Conservation (phyloP, 1,140 invertebrate genomes). For the Trissolcus basalis region DNA sequence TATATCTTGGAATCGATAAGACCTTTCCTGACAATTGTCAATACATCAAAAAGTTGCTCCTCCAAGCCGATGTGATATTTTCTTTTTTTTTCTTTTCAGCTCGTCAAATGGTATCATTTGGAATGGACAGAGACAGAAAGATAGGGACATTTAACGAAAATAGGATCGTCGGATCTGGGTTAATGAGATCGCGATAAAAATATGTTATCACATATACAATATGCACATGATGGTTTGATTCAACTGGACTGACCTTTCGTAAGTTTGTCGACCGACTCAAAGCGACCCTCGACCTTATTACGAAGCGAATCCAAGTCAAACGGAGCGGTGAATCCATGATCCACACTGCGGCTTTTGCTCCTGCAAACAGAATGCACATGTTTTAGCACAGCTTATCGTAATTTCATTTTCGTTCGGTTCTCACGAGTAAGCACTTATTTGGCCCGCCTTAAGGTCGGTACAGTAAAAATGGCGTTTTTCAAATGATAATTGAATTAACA, state of each 20-base stretch:
- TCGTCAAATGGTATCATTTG: too few relatives aligned
- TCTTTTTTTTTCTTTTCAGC: too few relatives aligned
- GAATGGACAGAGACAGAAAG: too few relatives aligned
- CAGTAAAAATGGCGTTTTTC: too few relatives aligned
- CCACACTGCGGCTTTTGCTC: constrained; percentile 91
- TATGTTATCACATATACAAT: constrained; percentile 19
- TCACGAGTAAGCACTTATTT: constrained; percentile 2
- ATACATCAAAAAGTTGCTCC: too few relatives aligned
- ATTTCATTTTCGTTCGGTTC: constrained; percentile 14
- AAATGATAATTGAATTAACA: too few relatives aligned
- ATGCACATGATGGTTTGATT: constrained; percentile 22
- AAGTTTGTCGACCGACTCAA: constrained; percentile 84
- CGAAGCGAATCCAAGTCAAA: constrained; percentile 88
- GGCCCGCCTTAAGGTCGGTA: neutral
- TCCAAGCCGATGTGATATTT: too few relatives aligned
- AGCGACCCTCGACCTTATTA: constrained; percentile 88
- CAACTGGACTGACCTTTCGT: constrained; percentile 74
- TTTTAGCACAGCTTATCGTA: constrained; percentile 17
- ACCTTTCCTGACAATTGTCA: too few relatives aligned
- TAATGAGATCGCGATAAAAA: constrained; percentile 34
- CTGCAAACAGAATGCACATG: constrained; percentile 77
- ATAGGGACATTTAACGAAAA: neutral
- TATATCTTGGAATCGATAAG: too few relatives aligned
- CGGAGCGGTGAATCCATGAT: constrained; percentile 88
- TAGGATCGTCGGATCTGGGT: constrained; percentile 11